phyloP scores from a whole-genome alignment of 2,797 vertebrate genomes.

The Sebastes vulpes region DNA sequence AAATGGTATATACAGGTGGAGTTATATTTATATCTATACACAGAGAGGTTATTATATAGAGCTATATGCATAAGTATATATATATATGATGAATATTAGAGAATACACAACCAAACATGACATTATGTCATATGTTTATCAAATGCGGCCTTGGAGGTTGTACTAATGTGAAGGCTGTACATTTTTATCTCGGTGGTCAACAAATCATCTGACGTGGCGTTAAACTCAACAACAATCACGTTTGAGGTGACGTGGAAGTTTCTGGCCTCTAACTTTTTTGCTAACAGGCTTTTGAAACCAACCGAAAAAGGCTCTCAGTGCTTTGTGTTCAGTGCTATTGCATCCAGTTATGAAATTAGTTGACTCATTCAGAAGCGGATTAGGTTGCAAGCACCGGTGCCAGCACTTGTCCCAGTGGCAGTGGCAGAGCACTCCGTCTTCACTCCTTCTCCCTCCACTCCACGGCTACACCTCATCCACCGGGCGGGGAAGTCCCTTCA shows the following conservation, averaged over 20 bases:
- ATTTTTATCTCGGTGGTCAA: neutral
- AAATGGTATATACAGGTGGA: too few species aligned
- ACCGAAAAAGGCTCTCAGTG: neutral
- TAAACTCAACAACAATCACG: neutral
- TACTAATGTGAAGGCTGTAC: neutral
- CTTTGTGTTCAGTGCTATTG: neutral
- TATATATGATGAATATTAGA: too few species aligned
- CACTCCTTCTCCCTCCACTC: constrained; percentile 13
- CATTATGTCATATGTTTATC: neutral
- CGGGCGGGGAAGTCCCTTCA: constrained; percentile 76
- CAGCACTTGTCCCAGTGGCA: neutral
- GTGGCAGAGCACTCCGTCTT: constrained; percentile 7
- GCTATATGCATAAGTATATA: too few species aligned
- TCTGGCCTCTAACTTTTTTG: neutral
- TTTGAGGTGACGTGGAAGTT: neutral
- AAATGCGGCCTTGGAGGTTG: neutral
- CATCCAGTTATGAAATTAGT: constrained; percentile 12
- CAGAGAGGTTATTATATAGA: too few species aligned
- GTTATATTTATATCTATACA: too few species aligned
- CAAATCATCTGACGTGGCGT: neutral
- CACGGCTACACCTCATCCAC: constrained; percentile 62
- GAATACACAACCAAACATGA: neutral
- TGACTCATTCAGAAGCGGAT: constrained; percentile 30
- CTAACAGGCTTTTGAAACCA: neutral
- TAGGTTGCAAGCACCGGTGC: constrained; percentile 1